A percentile compares a stretch with the other conserved stretches of the same genome.
These are phyloP conservation scores for Nannoperca obscura DNA, from an alignment of 2,797 vertebrate species.

Conservation along the genomic window DNA sequence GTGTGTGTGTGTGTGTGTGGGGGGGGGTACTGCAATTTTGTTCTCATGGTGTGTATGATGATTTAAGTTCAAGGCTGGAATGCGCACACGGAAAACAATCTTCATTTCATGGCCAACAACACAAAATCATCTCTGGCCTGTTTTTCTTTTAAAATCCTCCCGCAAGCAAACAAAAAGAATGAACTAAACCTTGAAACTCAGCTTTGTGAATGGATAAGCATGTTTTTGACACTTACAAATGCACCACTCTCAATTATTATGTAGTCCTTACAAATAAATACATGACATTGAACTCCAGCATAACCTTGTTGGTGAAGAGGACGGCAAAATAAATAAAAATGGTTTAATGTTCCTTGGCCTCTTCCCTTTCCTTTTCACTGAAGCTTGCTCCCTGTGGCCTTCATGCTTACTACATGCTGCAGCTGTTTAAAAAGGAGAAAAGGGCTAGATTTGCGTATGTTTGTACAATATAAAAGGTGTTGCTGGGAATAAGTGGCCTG, in stretches of 20 bases:
- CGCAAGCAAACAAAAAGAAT: constrained; percentile 33
- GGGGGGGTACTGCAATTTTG: constrained; percentile 2
- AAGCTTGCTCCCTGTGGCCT: constrained; percentile 34
- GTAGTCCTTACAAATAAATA: constrained; percentile 38
- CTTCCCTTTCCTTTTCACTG: constrained; percentile 36
- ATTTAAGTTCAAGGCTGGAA: constrained; percentile 57
- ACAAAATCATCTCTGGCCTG: constrained; percentile 42
- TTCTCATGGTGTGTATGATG: constrained; percentile 8
- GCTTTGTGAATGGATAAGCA: constrained; percentile 33
- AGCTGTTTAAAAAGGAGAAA: constrained; percentile 31
- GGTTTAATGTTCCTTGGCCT: constrained; percentile 49
- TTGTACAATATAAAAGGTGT: constrained; percentile 14
- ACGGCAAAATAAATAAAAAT: constrained; percentile 34
- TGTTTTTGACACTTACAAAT: constrained; percentile 41
- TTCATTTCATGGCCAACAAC: constrained; percentile 55
- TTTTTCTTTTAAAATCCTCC: constrained; percentile 35
- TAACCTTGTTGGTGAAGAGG: constrained; percentile 48
- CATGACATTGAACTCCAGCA: constrained; percentile 31
- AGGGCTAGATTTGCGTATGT: constrained; percentile 13
- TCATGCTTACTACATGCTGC: constrained; percentile 33
- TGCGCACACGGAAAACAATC: constrained; percentile 18
- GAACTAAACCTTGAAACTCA: constrained; percentile 59
- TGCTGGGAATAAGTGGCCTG: constrained; percentile 13
- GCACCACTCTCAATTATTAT: constrained; percentile 29
- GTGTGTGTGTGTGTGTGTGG: no score